These are phyloP conservation scores for Astyanax mexicanus DNA, from an alignment of 2,797 vertebrate genomes.

Conservation along the genomic window DNA sequence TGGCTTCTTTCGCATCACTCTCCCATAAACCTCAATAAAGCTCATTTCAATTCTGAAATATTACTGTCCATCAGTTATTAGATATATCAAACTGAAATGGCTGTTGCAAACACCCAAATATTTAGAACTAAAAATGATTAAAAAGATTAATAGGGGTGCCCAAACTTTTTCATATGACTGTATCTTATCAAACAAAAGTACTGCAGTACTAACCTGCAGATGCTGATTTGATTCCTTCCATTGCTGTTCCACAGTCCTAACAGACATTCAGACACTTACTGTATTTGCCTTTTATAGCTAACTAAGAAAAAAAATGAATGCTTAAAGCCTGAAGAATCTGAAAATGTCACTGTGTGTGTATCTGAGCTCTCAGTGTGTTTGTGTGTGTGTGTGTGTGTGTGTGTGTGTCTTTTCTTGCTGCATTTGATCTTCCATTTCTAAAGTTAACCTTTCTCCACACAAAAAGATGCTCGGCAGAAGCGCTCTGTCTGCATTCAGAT, in stretches of 20 bases:
- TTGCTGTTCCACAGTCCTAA: neutral
- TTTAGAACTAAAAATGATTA: no score
- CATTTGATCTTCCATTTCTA: neutral
- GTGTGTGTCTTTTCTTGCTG: neutral
- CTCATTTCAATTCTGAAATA: no score
- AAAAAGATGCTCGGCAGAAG: neutral
- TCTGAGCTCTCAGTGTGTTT: neutral
- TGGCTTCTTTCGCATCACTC: no score
- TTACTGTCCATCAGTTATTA: no score
- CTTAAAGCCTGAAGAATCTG: neutral
- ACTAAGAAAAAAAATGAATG: neutral
- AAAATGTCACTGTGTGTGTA: neutral
- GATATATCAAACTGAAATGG: no score
- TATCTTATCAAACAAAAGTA: neutral
- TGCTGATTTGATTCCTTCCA: neutral
- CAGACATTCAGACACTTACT: neutral
- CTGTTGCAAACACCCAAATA: no score
- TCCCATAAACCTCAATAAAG: no score
- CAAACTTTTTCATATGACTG: no score
- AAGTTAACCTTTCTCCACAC: slow-evolving; percentile 21
- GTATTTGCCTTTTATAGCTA: neutral
- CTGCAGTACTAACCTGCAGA: neutral
- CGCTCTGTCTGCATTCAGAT: neutral
- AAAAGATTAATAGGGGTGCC: no score
- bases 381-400: neutral